Evolutionary conservation across 2,888 invertebrate species (phyloP).

Genomic region (Andrena dorsata): DNA sequence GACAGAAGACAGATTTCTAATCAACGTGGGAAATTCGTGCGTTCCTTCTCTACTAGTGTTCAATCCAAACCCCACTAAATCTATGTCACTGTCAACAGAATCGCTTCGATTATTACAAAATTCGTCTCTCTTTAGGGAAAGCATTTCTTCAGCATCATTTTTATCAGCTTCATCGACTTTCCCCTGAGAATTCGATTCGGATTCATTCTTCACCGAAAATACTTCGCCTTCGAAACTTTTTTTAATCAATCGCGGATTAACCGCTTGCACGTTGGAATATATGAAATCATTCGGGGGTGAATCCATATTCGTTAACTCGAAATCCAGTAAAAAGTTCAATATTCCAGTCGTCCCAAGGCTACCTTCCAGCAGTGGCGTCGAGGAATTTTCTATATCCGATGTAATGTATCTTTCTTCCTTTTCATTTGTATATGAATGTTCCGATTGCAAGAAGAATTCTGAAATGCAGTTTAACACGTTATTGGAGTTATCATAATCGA

Average conservation of each 20-base stretch:
- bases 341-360: constrained; percentile 54
- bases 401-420: constrained; percentile 25
- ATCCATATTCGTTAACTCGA: constrained; percentile 70
- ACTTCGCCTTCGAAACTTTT: constrained; percentile 46
- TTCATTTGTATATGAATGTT: constrained; percentile 32
- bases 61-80: constrained; percentile 53
- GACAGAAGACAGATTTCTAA: constrained; percentile 36
- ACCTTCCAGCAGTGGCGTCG: constrained; percentile 46
- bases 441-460: constrained; percentile 55
- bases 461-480: constrained; percentile 56
- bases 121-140: constrained; percentile 14
- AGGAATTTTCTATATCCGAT: constrained; percentile 29
- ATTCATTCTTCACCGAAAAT: constrained; percentile 20
- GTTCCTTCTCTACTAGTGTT: constrained; percentile 32
- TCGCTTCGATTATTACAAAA: constrained; percentile 44
- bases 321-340: constrained; percentile 68
- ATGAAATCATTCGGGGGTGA: constrained; percentile 68
- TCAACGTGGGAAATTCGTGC: constrained; percentile 45
- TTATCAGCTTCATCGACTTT: background rate
- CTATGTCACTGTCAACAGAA: constrained; percentile 32
- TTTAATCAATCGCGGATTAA: constrained; percentile 72
- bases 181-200: constrained; percentile 12
- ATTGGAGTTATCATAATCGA: constrained; percentile 54
- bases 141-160: constrained; percentile 5
- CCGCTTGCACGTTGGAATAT: constrained; percentile 69